A percentile compares a stretch with the other conserved stretches of the same genome.
Conservation (phyloP, 2,113 vertebrate species). For the Pollachius pollachius region DNA sequence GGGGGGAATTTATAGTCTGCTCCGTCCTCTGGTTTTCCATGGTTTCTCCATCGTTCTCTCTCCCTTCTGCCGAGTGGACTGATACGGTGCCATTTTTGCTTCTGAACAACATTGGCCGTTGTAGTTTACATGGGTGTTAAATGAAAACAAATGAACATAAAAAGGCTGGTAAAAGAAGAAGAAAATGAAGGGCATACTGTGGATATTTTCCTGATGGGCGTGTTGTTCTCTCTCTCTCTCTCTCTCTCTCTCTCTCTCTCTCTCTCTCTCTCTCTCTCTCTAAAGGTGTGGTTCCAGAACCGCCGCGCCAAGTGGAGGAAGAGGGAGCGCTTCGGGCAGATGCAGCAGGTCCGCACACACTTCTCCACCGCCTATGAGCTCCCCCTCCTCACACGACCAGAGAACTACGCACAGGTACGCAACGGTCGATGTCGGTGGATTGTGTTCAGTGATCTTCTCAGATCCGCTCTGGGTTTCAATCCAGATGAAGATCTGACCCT, state of each 20-base stretch:
- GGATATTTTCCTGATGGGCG: slow-evolving; percentile 21
- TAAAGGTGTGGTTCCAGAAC: slow-evolving; percentile 96
- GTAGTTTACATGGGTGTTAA: slow-evolving; percentile 4
- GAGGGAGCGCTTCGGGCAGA: slow-evolving; percentile 92
- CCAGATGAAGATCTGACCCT: no score
- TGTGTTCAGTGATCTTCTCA: neutral
- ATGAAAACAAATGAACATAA: slow-evolving; percentile 1
- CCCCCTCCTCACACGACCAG: slow-evolving; percentile 87
- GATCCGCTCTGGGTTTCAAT: no score
- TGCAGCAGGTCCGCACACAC: slow-evolving; percentile 95
- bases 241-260: no score
- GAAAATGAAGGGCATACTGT: neutral
- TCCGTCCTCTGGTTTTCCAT: slow-evolving; percentile 46
- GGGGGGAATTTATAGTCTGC: slow-evolving; percentile 58
- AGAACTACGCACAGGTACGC: slow-evolving; percentile 92
- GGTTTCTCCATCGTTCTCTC: slow-evolving; percentile 25
- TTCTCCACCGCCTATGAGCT: slow-evolving; percentile 91
- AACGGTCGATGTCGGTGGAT: neutral
- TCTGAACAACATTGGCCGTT: neutral
- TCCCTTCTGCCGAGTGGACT: slow-evolving; percentile 16
- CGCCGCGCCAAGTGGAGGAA: slow-evolving; percentile 94
- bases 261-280: slow-evolving; percentile 28
- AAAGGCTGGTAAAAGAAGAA: neutral
- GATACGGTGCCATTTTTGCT: slow-evolving; percentile 6
- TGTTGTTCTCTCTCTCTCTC: slow-evolving; percentile 17